Base-by-base conservation (phyloP, 2,113 vertebrate genomes). In the Panthera tigris region DNA sequence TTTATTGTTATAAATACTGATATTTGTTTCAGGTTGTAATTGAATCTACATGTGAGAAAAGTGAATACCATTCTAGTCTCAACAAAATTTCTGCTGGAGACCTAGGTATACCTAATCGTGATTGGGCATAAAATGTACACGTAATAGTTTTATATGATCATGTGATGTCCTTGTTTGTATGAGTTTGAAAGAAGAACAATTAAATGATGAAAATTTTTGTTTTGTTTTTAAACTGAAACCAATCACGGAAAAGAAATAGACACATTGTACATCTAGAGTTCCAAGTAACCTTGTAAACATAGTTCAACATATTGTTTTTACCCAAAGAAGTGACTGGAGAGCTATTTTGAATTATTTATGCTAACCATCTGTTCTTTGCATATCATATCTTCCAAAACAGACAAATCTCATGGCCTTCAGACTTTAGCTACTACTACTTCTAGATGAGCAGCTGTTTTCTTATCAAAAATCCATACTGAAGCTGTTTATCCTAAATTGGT, bases 381-480 rank as follows among this genome's bases (percentile, higher is more conserved):
- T 89, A 97, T 97, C 93, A 76, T 98, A 97, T 96, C 94, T 97
- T 97, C 74, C 73, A 80, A 48, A 92, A 71, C 82, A 98, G 94
- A 85, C 89, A 93, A 95, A 91, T 98, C 78, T 98, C 96, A 87
- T 95, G 97, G 98, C 97, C 96, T 98, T 97, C 96, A 95, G 96
- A 97, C 94, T 98, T 91, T 97, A 97, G 96, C 79, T 94, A 94
- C 68, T 91, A 92, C 88, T 78, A 93, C 97, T 97, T 95, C 95
- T 98, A 98, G 88, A 98, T 41, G 76, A 98, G 97, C 98, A 98
- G 97, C 96, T 98, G 97, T 97, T 98, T 98, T 97, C 90, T 97
- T 98, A 98, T 96, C 81, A 98, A 98, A 98, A 98, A 98, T 97
- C 97, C 92, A 76, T 94, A 95, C 2, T 89, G 92, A 98, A 97